Evolutionary conservation across 2,797 vertebrate genomes (phyloP).

Genomic region (Hafferia zeledoni): DNA sequence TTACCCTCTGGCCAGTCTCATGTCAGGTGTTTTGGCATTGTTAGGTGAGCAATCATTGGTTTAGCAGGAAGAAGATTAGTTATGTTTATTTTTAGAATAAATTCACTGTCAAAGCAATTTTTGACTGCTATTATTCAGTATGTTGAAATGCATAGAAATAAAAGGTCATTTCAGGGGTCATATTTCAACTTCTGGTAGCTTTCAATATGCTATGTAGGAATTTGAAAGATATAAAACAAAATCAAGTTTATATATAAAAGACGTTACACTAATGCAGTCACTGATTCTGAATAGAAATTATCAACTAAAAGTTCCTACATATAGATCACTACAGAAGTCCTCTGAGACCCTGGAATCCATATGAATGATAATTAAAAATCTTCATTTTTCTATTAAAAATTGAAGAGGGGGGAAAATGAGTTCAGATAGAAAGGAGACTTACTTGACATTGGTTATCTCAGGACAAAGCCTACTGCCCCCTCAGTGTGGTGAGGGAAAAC

Average conservation of each 20-base stretch:
- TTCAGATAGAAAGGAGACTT: background rate
- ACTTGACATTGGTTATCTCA: background rate
- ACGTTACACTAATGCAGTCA: background rate
- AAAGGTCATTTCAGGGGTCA: background rate
- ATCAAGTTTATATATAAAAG: background rate
- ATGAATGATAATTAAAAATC: background rate
- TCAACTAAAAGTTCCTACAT: background rate
- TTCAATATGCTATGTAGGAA: background rate
- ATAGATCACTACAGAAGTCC: background rate
- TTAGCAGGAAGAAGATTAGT: constrained; percentile 5
- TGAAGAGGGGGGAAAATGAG: background rate
- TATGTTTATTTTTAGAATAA: constrained; percentile 31
- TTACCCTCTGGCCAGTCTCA: background rate
- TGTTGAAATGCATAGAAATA: background rate
- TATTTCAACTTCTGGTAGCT: constrained; percentile 12
- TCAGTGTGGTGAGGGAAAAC: background rate
- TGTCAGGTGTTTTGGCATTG: background rate
- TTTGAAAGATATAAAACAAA: background rate
- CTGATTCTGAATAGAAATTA: background rate
- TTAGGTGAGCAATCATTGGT: background rate
- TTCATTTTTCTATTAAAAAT: background rate
- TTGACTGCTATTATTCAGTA: background rate
- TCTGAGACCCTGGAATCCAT: background rate
- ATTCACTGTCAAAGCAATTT: background rate
- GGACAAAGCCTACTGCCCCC: background rate